Conservation (phyloP, 1,140 invertebrate species). For the Lysiphlebus fabarum region DNA sequence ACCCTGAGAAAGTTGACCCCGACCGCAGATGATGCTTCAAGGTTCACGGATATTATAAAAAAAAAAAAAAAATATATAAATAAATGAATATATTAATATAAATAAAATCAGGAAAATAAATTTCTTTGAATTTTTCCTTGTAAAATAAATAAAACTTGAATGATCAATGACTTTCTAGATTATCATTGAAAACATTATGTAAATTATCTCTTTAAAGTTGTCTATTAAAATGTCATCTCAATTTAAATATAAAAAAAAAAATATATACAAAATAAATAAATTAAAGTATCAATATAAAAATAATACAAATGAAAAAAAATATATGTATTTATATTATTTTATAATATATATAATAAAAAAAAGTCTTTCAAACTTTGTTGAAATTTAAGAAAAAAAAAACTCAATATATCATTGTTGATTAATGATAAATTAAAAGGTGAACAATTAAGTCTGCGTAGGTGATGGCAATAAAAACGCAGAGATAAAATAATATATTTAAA, state of each 20-base stretch:
- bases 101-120: not conserved
- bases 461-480: not conserved
- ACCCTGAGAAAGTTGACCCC: not conserved
- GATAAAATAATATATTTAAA: not conserved
- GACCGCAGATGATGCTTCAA: conserved; percentile 10
- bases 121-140: not conserved
- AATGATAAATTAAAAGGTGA: not conserved
- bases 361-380: too few relatives aligned
- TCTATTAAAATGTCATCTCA: too few relatives aligned
- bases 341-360: too few relatives aligned
- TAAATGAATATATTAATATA: not conserved
- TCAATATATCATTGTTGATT: not conserved
- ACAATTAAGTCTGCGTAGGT: not conserved
- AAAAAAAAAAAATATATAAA: not conserved
- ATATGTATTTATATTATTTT: too few relatives aligned
- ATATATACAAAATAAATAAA: too few relatives aligned
- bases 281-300: too few relatives aligned
- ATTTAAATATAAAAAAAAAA: too few relatives aligned
- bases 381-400: not conserved
- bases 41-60: conserved; percentile 6
- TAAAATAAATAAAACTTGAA: not conserved
- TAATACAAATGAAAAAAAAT: too few relatives aligned
- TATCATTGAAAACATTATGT: too few relatives aligned
- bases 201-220: too few relatives aligned
- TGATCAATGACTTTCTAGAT: too few relatives aligned